A percentile compares a stretch with the other conserved stretches of the same genome.
Evolutionary conservation across 1,140 invertebrate genomes (phyloP).

Genomic region (Thrips palmi): DNA sequence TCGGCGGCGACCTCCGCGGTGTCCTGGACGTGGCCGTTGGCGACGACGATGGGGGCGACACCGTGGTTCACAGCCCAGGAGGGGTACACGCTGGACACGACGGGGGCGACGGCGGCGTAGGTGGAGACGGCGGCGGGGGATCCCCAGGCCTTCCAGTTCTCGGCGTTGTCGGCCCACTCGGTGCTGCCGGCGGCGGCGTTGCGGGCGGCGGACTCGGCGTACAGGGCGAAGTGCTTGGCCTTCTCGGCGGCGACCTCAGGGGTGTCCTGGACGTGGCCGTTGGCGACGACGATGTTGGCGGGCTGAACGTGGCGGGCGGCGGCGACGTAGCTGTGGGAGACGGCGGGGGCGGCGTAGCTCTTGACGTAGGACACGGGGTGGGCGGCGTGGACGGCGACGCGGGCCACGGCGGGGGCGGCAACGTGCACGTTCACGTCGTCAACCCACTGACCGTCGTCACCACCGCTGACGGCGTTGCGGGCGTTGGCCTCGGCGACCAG

Average conservation of each 20-base stretch:
- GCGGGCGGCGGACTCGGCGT: slow-evolving; percentile 22
- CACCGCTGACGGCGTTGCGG: slow-evolving; percentile 23
- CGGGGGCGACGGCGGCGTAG: no score
- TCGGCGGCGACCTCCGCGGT: slow-evolving; percentile 18
- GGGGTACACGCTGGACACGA: no score
- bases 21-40: slow-evolving; percentile 9
- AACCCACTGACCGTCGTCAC: slow-evolving; percentile 27
- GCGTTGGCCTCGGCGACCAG: slow-evolving; percentile 14
- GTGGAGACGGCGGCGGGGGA: no score
- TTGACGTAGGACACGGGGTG: slow-evolving; percentile 21
- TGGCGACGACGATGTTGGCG: slow-evolving; percentile 16
- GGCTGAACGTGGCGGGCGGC: slow-evolving; percentile 24
- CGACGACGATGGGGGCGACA: slow-evolving; percentile 12
- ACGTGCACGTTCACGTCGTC: slow-evolving; percentile 36
- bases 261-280: slow-evolving; percentile 29
- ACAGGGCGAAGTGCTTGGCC: slow-evolving; percentile 22
- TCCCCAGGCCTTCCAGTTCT: slow-evolving; percentile 12
- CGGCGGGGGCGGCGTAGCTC: slow-evolving; percentile 16
- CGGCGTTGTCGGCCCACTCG: slow-evolving; percentile 12
- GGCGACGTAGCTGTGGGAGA: slow-evolving; percentile 21
- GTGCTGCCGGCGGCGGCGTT: slow-evolving; percentile 19
- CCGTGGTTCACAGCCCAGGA: slow-evolving; percentile 17
- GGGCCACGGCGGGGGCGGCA: slow-evolving; percentile 35
- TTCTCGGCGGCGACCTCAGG: slow-evolving; percentile 31
- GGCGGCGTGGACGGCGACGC: slow-evolving; percentile 33